phyloP scores from a whole-genome alignment of 1,140 invertebrate genomes.

The Cardiocondyla obscurior region DNA sequence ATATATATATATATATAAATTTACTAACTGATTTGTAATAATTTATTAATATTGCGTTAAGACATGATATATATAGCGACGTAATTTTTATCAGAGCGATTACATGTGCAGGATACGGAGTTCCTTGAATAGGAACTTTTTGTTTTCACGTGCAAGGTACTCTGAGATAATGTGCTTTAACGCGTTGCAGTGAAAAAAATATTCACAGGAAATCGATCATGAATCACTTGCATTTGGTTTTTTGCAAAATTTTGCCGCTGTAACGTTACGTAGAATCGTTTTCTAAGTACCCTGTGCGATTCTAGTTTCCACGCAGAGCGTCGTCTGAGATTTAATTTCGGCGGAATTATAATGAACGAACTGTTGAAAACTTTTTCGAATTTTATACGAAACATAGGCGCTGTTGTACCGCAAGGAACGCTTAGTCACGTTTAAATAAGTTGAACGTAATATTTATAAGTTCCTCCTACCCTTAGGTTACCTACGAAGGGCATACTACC shows the following conservation, averaged over 20 bases:
- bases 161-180: not conserved
- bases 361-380: constrained; percentile 64
- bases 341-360: constrained; percentile 24
- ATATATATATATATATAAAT: not conserved
- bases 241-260: not conserved
- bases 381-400: constrained; percentile 62
- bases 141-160: not conserved
- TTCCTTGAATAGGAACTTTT: not conserved
- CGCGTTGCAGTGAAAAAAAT: not conserved
- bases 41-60: constrained; percentile 55
- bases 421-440: constrained; percentile 67
- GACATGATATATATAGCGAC: constrained; percentile 6
- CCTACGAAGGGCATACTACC: constrained; percentile 64
- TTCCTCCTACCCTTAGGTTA: constrained; percentile 67
- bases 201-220: not conserved
- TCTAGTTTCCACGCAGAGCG: not conserved
- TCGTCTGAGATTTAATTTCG: constrained; percentile 19
- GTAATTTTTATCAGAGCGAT: not conserved
- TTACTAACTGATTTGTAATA: constrained; percentile 47
- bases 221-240: not conserved
- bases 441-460: constrained; percentile 57
- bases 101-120: not conserved
- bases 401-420: constrained; percentile 54
- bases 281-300: not conserved
- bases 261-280: not conserved